These are phyloP conservation scores for Chelidonichthys spinosus DNA, from an alignment of 2,797 vertebrate species.

Conservation along the genomic window DNA sequence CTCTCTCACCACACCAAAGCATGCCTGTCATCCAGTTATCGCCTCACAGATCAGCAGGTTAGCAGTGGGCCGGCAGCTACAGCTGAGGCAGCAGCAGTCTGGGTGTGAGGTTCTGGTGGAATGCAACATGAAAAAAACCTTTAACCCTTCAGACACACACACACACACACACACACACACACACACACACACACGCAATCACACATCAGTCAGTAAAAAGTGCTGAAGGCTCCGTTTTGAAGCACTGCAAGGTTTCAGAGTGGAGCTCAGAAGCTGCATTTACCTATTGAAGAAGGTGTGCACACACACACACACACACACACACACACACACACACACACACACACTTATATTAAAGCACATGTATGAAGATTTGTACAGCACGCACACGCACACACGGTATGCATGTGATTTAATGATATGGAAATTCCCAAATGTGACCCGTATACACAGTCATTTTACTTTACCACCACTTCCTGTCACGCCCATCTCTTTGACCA, in stretches of 20 bases:
- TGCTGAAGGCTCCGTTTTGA: slow-evolving; percentile 66
- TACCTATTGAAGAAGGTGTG: slow-evolving; percentile 47
- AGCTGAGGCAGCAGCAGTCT: slow-evolving; percentile 71
- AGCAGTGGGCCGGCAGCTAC: slow-evolving; percentile 54
- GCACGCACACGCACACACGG: neutral
- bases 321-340: neutral
- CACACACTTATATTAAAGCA: slow-evolving; percentile 5
- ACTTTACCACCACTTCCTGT: too few relatives aligned
- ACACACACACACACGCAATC: slow-evolving; percentile 12
- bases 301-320: slow-evolving; percentile 1
- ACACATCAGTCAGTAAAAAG: slow-evolving; percentile 56
- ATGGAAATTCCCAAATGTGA: neutral
- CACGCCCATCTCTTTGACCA: too few relatives aligned
- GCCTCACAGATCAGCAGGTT: slow-evolving; percentile 67
- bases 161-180: slow-evolving; percentile 26
- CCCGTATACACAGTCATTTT: neutral
- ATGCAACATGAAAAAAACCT: slow-evolving; percentile 57
- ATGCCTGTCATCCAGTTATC: slow-evolving; percentile 66
- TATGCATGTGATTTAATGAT: neutral
- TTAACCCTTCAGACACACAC: slow-evolving; percentile 35
- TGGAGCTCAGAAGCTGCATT: slow-evolving; percentile 55
- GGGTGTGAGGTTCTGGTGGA: slow-evolving; percentile 64
- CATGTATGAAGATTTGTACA: slow-evolving; percentile 4
- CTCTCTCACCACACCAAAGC: slow-evolving; percentile 54
- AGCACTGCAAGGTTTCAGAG: slow-evolving; percentile 53